phyloP scores from a whole-genome alignment of 2,797 vertebrate species.

The Rhabdomys pumilio region DNA sequence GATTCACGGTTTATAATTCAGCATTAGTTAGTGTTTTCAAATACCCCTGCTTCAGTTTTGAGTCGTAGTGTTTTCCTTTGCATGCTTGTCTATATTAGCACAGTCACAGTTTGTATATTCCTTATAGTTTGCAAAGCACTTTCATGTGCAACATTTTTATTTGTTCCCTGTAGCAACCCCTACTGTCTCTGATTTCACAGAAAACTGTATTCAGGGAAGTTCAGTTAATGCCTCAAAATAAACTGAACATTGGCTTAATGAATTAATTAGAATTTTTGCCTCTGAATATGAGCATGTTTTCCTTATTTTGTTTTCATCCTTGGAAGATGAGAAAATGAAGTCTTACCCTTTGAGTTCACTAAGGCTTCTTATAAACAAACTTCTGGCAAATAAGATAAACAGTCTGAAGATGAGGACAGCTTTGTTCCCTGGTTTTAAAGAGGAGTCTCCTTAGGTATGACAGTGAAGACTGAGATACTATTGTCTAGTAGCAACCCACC shows the following conservation, averaged over 20 bases:
- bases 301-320: slow-evolving; percentile 38
- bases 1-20: slow-evolving; percentile 52
- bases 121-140: slow-evolving; percentile 60
- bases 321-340: slow-evolving; percentile 51
- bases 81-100: slow-evolving; percentile 51
- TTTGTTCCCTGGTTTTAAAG: slow-evolving; percentile 57
- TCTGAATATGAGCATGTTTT: slow-evolving; percentile 44
- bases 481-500: not conserved
- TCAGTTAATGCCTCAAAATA: slow-evolving; percentile 43
- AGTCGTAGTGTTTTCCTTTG: slow-evolving; percentile 64
- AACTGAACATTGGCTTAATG: slow-evolving; percentile 30
- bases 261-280: slow-evolving; percentile 47
- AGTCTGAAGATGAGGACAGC: slow-evolving; percentile 39
- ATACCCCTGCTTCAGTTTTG: not conserved
- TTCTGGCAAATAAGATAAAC: slow-evolving; percentile 49
- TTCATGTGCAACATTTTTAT: slow-evolving; percentile 37
- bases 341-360: slow-evolving; percentile 54
- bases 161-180: slow-evolving; percentile 49
- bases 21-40: slow-evolving; percentile 33
- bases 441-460: not conserved
- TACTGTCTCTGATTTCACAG: slow-evolving; percentile 50
- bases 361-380: slow-evolving; percentile 46
- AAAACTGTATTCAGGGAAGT: slow-evolving; percentile 49
- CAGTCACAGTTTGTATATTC: not conserved
- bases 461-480: slow-evolving; percentile 39